Evolutionary conservation across 2,797 vertebrate species (phyloP), one percentile per base, ranked within the genome.

Genomic region (Anabacerthia variegaticeps): DNA sequence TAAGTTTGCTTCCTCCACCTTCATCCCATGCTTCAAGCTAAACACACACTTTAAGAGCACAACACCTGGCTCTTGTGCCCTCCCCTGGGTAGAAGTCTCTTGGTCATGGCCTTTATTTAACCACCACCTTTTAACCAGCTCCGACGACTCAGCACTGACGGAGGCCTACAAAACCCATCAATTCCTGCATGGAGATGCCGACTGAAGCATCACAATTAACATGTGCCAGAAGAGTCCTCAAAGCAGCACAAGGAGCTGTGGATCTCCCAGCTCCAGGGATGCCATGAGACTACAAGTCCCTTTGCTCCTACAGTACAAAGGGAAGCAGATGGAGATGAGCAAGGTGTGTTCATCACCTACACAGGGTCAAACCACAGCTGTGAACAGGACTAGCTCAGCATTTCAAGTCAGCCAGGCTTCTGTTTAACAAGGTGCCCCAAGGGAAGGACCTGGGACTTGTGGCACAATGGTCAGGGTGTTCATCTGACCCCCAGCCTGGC

Each of bases 121-220:
- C 49, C 37, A n/a, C 26, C 28, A 41, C 28, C 52, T 69, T 83
- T 77, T 37, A 84, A 82, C 12, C 59, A 85, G 14, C 69, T 75
- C 21, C 24, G 39, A 30, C 0, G 7, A 78, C 51, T 63, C 27
- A 41, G 24, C 30, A 44, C n/a, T 0, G 0, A 34, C 1, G 3
- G 59, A 85, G 36, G 62, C 48, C 3, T 1, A 83, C 78, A 22
- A 23, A 74, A 43, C 18, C 65, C 55, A 43, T 78, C 62, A 46
- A 30, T n/a, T 74, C 48, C 68, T 63, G n/a, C 46, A 48, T 0
- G 7, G 15, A 52, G n/a, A 18, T 56, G 26, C 52, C 0, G 0
- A 48, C 30, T 14, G 46, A 74, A 80, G 30, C 13, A 28, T 7
- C 24, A 67, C 27, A 69, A 68, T 20, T 22, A 74, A 66, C 8